Percentiles rank a stretch among this genome's conserved stretches.
Evolutionary conservation across 2,113 vertebrate genomes (phyloP).

Genomic region (Crypturellus undulatus): DNA sequence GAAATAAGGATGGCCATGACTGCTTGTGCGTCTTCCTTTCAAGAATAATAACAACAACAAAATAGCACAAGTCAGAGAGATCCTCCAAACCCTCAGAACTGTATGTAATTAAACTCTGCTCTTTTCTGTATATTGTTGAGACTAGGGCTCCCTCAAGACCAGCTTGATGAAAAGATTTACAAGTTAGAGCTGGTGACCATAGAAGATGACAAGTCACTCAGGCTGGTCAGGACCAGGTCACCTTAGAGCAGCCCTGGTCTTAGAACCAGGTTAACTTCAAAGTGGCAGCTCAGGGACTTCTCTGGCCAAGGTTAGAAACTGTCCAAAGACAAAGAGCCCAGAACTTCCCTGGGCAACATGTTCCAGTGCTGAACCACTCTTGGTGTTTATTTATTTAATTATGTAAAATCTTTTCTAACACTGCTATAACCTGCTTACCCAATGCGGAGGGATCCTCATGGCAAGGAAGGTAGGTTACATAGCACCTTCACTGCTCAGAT

Average conservation of each 20-base stretch:
- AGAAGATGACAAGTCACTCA: not conserved
- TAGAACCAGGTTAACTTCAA: not conserved
- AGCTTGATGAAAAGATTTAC: not conserved
- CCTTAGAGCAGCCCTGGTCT: not conserved
- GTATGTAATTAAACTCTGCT: not conserved
- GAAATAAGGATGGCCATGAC: not conserved
- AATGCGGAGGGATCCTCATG: not conserved
- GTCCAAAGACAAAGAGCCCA: not conserved
- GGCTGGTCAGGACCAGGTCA: not conserved
- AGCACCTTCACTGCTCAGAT: not conserved
- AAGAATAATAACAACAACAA: not conserved
- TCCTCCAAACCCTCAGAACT: not conserved
- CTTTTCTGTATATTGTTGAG: not conserved
- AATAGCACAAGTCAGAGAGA: not conserved
- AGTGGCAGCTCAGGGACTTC: not conserved
- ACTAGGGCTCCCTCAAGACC: not conserved
- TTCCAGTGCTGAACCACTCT: not conserved
- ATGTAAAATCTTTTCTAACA: not conserved
- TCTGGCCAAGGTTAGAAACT: not conserved
- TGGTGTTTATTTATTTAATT: not conserved
- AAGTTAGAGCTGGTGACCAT: not conserved
- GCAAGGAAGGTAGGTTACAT: not conserved
- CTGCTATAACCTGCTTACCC: not conserved
- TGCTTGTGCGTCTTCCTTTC: accelerated
- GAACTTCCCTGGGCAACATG: not conserved